These are phyloP conservation scores for Rhynchotus rufescens DNA, from an alignment of 2,797 vertebrate species.

Conservation along the genomic window DNA sequence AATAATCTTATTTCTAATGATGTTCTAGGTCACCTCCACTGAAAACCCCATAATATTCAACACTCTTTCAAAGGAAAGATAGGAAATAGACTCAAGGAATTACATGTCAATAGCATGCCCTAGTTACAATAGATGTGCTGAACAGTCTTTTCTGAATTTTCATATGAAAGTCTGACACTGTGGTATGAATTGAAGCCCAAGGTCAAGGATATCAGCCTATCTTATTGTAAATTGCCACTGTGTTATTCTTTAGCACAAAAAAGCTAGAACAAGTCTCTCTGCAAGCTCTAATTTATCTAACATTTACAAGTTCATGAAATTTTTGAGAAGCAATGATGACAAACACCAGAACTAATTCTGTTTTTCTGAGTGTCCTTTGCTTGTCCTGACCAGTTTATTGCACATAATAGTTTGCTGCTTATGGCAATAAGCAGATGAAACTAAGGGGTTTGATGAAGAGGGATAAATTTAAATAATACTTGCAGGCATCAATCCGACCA, in stretches of 20 bases:
- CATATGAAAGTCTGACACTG: accelerated
- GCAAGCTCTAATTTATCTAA: background rate
- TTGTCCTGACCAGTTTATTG: background rate
- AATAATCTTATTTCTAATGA: background rate
- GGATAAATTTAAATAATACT: background rate
- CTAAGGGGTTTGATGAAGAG: background rate
- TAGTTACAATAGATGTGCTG: background rate
- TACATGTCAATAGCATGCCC: background rate
- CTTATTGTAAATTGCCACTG: background rate
- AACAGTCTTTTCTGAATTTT: background rate
- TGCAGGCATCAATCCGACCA: background rate
- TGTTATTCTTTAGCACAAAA: background rate
- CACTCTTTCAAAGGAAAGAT: background rate
- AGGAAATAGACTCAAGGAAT: background rate
- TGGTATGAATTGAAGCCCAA: background rate
- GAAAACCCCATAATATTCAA: background rate
- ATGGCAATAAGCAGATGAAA: background rate
- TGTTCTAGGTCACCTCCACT: background rate
- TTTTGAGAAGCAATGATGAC: background rate
- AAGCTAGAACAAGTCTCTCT: background rate
- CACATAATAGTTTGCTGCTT: background rate
- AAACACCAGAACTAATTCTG: background rate
- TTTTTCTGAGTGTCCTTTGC: background rate
- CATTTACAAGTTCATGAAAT: background rate
- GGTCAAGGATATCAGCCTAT: background rate